Conservation (phyloP, 2,797 vertebrate species). For the Bucorvus abyssinicus region DNA sequence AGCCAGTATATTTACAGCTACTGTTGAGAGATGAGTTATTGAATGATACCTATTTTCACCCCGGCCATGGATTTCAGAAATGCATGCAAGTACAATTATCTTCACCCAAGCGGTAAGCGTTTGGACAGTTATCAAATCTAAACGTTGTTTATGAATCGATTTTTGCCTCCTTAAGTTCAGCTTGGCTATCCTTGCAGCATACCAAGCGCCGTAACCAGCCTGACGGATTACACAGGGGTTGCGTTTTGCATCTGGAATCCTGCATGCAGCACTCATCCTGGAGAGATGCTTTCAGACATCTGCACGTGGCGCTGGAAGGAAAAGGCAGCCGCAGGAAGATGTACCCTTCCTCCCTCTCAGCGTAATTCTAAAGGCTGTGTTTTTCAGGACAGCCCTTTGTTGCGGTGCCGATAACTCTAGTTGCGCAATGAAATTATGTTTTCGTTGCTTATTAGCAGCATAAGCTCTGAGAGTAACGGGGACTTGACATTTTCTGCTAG, state of each 20-base stretch:
- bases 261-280: background rate
- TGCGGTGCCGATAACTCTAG: background rate
- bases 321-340: background rate
- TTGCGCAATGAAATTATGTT: background rate
- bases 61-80: conserved; percentile 37
- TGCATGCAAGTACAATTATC: conserved; percentile 25
- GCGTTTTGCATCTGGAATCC: background rate
- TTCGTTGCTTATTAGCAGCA: background rate
- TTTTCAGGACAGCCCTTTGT: background rate
- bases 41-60: conserved; percentile 34
- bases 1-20: conserved; percentile 29
- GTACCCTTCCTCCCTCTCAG: background rate
- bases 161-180: conserved; percentile 55
- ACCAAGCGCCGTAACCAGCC: conserved; percentile 17
- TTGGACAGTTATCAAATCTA: conserved; percentile 57
- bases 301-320: background rate
- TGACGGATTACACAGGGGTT: conserved; percentile 10
- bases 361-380: background rate
- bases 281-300: background rate
- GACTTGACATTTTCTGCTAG: background rate
- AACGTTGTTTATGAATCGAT: conserved; percentile 57
- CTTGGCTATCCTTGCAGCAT: conserved; percentile 30
- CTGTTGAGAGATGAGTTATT: conserved; percentile 48
- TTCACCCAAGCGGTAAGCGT: conserved; percentile 24
- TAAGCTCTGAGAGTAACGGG: background rate